A percentile compares a stretch with the other conserved stretches of the same genome.
These are phyloP conservation scores for Oxyruncus cristatus DNA, from an alignment of 2,113 vertebrate genomes.

Conservation along the genomic window DNA sequence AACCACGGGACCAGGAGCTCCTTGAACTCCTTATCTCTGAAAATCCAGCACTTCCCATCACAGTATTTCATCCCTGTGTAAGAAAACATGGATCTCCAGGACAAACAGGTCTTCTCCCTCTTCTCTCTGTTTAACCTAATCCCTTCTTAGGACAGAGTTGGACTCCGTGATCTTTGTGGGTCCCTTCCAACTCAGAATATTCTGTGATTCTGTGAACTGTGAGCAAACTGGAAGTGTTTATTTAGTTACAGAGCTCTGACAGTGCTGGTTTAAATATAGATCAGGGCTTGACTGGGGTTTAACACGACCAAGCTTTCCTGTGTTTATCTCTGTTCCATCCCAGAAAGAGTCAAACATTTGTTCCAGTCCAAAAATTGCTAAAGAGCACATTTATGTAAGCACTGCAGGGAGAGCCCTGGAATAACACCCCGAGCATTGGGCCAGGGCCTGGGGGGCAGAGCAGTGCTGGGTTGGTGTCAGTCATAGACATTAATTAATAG, in stretches of 20 bases:
- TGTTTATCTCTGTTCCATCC: neutral
- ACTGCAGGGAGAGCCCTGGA: neutral
- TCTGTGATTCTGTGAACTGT: neutral
- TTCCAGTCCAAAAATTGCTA: neutral
- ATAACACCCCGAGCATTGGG: fast-evolving
- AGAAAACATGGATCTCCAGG: neutral
- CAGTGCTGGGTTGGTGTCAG: neutral
- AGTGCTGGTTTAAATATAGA: neutral
- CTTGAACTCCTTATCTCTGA: neutral
- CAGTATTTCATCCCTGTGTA: neutral
- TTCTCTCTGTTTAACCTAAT: neutral
- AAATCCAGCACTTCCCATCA: neutral
- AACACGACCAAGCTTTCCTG: neutral
- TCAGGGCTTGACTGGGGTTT: neutral
- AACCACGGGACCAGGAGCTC: neutral
- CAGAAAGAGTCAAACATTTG: conserved; percentile 11
- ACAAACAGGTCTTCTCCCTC: fast-evolving
- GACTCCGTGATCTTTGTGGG: neutral
- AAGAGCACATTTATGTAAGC: neutral
- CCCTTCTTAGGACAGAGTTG: neutral
- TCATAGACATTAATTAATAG: neutral
- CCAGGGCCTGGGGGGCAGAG: neutral
- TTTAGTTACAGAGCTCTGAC: neutral
- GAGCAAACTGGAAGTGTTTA: neutral
- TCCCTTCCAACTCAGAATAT: neutral